A percentile compares a stretch with the other conserved stretches of the same genome.
These are phyloP conservation scores for Catharus ustulatus DNA, from an alignment of 2,797 vertebrate species.

Conservation along the genomic window DNA sequence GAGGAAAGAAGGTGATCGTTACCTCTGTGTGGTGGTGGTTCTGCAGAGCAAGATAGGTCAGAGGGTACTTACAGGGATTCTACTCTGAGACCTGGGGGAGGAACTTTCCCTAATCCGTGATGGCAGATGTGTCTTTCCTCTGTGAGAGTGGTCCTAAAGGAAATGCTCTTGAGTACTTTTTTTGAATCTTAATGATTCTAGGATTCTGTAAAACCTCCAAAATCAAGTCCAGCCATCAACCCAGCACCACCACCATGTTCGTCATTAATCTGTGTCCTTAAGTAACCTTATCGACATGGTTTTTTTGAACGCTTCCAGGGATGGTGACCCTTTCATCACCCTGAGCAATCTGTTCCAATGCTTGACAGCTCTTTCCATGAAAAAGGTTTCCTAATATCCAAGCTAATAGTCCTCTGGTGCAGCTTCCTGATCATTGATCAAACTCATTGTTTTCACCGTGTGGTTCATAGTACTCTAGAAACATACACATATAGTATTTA, in stretches of 20 bases:
- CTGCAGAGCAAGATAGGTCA: fast-evolving
- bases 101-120: neutral
- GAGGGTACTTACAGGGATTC: neutral
- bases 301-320: neutral
- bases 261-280: neutral
- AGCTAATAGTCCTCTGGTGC: neutral
- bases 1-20: fast-evolving
- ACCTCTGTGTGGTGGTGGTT: neutral
- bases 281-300: fast-evolving
- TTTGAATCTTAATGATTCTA: too few species aligned
- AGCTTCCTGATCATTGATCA: neutral
- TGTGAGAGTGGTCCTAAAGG: neutral
- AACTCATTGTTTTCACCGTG: neutral
- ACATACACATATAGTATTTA: neutral
- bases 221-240: fast-evolving
- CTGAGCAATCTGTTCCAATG: neutral
- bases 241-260: neutral
- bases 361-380: neutral
- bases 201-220: neutral
- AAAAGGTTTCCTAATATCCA: neutral
- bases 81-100: neutral
- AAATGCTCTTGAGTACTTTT: neutral
- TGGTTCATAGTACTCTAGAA: neutral
- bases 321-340: neutral
- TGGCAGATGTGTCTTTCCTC: neutral